Conservation (phyloP, 1,140 invertebrate genomes). For the Zaprionus ghesquierei region DNA sequence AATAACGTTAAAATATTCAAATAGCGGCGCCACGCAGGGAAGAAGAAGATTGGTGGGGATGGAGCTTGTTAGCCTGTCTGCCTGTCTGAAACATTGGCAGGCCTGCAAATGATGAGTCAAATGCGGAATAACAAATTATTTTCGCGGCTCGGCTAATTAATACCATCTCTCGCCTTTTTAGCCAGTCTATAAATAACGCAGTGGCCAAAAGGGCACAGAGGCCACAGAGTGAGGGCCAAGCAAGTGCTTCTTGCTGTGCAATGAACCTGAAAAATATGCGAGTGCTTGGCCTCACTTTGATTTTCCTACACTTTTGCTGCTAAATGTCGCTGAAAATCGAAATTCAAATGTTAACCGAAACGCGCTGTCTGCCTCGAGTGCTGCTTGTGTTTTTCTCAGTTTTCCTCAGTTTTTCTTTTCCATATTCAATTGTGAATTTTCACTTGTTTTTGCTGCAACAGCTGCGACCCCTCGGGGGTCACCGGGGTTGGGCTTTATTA, state of each 20-base stretch:
- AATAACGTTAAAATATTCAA: conserved; percentile 55
- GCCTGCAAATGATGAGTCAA: conserved; percentile 29
- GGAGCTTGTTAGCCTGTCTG: background rate
- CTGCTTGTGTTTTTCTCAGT: background rate
- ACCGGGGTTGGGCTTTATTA: conserved; percentile 46
- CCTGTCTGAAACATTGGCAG: conserved; percentile 4
- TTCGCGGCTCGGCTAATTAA: conserved; percentile 57
- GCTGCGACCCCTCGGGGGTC: conserved; percentile 46
- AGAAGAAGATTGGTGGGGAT: background rate
- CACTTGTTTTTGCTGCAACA: conserved; percentile 28
- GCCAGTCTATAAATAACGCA: background rate
- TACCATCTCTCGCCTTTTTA: background rate
- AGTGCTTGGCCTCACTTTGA: background rate
- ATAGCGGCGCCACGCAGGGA: conserved; percentile 33
- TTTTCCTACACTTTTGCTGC: too few species aligned
- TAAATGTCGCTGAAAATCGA: conserved; percentile 24
- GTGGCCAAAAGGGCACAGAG: background rate
- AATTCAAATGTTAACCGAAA: conserved; percentile 20
- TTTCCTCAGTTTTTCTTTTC: background rate
- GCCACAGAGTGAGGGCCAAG: background rate
- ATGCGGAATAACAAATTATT: conserved; percentile 36
- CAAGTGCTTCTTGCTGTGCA: background rate
- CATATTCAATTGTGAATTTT: conserved; percentile 38
- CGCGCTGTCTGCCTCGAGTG: background rate
- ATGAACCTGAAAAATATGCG: background rate